Evolutionary conservation across 2,888 invertebrate genomes (phyloP), one percentile per base, ranked within the genome.

Genomic region (Dryobotodes eremita): DNA sequence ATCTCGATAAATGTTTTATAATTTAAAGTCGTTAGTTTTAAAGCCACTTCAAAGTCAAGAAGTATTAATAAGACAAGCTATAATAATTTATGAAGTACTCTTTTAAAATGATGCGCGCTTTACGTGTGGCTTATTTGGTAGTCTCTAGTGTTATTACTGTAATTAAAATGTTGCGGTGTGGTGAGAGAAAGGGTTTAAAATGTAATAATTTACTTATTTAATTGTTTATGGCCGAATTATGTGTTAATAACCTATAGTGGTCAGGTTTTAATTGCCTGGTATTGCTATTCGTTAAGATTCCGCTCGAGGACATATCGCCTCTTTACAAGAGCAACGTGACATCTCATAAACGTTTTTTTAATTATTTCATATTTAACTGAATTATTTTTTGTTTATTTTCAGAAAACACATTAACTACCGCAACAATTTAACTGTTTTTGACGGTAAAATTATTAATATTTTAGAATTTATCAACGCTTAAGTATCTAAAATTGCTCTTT

Each of bases 31-130:
- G 48, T 74, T 78, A 68, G 42, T 80, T 65, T 64, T 23, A 82
- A 57, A 70, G 48, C 10, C 31, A 42, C 59, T 62, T 62, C 13
- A 53, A 61, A 59, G 13, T 10, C 73, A n/a, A 10, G 6, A 36
- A 23, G 85, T 82, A 82, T 75, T 59, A 66, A 82, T 84, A 50
- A 68, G 80, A 75, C 70, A 62, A 84, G 55, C 50, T 75, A 26
- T 48, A 62, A 31, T 17, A 55, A 46, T 26, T 20, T 26, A 46
- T 79, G n/a, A 62, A 1, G 55, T 68, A 59, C 31, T 55, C 62
- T 26, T 62, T 13, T n/a, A n/a, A 26, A 71, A 65, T 50, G n/a
- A 81, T 46, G 50, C 17, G 20, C 23, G 31, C 13, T 13, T 1
- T 65, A 11, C 13, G 3, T 46, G 13, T 65, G 23, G 31, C 65